Percentiles rank a stretch among this genome's conserved stretches.
phyloP scores from a whole-genome alignment of 2,113 vertebrate species.

The Cololabis saira region DNA sequence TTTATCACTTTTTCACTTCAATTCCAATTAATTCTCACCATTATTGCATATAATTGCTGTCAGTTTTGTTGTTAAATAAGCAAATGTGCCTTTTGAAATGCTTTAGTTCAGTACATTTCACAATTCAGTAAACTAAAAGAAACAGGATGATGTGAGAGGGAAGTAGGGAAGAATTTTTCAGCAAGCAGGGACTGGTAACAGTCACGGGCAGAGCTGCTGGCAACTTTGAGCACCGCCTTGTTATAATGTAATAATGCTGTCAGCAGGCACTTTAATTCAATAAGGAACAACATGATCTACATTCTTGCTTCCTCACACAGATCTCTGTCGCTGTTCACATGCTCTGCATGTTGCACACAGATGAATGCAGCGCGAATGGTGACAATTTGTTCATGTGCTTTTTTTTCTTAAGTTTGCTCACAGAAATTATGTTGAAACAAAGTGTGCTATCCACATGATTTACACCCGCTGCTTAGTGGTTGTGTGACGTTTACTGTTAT shows the following conservation, averaged over 20 bases:
- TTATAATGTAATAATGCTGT: conserved; percentile 65
- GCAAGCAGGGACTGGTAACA: conserved; percentile 3
- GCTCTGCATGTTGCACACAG: not conserved
- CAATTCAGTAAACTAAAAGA: not conserved
- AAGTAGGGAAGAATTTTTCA: not conserved
- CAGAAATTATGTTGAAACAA: too few species aligned
- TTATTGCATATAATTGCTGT: too few species aligned
- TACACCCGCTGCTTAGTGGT: too few species aligned
- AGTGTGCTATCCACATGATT: too few species aligned
- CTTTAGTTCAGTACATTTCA: not conserved
- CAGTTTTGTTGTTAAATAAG: not conserved
- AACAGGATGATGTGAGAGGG: not conserved
- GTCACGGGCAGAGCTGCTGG: conserved; percentile 9
- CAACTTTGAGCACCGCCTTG: conserved; percentile 44
- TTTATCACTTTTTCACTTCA: too few species aligned
- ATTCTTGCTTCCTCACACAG: conserved; percentile 56
- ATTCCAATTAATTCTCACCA: too few species aligned
- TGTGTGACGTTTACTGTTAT: too few species aligned
- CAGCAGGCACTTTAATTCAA: conserved; percentile 65
- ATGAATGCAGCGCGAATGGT: not conserved
- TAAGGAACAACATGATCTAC: conserved; percentile 60
- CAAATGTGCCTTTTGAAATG: not conserved
- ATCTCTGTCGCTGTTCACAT: conserved; percentile 9
- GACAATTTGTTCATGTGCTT: not conserved
- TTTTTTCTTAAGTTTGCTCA: too few species aligned